phyloP scores from a whole-genome alignment of 2,888 invertebrate species.

The Oligia latruncula region DNA sequence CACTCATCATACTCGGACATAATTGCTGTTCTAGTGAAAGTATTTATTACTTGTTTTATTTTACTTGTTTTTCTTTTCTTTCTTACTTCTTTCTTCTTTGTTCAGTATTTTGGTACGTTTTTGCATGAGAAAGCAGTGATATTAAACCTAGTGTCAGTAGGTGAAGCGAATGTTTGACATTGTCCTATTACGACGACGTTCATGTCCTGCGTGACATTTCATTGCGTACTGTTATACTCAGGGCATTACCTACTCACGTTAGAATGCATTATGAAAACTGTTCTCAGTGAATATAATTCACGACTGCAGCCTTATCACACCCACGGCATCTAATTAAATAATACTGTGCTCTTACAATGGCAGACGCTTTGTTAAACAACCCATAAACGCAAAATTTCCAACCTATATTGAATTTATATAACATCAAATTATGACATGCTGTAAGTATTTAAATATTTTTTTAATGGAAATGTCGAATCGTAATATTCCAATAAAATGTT shows the following conservation, averaged over 20 bases:
- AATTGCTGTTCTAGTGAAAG: conserved; percentile 46
- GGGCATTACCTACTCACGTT: conserved; percentile 17
- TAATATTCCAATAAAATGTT: neutral
- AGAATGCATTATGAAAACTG: conserved; percentile 27
- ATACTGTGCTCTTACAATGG: neutral
- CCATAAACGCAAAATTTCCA: neutral
- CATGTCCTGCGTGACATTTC: conserved; percentile 31
- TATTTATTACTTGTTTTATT: conserved; percentile 23
- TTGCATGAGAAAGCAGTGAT: conserved; percentile 2
- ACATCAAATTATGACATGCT: neutral
- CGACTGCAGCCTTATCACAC: conserved; percentile 15
- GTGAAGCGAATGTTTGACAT: conserved; percentile 18
- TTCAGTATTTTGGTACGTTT: neutral
- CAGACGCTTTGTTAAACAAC: neutral
- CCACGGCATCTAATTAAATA: conserved; percentile 1
- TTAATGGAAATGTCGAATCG: neutral
- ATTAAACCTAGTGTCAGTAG: neutral
- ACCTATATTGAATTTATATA: neutral
- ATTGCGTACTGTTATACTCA: conserved; percentile 28
- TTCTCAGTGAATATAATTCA: conserved; percentile 11
- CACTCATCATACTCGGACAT: conserved; percentile 37
- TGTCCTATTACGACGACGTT: conserved; percentile 6
- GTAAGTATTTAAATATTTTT: neutral
- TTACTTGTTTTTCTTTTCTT: neutral
- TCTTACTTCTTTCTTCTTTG: conserved; percentile 7